phyloP scores from a whole-genome alignment of 2,797 vertebrate species.

The Decapterus maruadsi region DNA sequence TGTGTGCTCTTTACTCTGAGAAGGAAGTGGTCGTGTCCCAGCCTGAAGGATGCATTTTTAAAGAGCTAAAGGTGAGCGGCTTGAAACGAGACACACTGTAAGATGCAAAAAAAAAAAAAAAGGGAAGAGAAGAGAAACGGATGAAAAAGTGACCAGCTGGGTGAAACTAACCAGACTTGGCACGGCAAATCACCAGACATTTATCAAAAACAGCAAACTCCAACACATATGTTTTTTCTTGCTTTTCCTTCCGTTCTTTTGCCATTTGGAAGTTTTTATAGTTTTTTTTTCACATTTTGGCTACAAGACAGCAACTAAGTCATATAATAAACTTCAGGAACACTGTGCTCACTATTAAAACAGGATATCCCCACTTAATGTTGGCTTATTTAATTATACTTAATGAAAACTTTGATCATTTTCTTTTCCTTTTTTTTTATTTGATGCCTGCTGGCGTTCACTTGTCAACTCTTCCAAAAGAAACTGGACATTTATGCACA shows the following conservation, averaged over 20 bases:
- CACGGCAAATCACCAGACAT: conserved; percentile 53
- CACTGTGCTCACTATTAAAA: conserved; percentile 6
- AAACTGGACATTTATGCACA: conserved; percentile 13
- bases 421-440: conserved; percentile 26
- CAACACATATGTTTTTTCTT: conserved; percentile 40
- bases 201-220: conserved; percentile 56
- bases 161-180: conserved; percentile 72
- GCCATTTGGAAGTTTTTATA: conserved; percentile 45
- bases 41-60: conserved; percentile 57
- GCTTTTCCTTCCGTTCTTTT: conserved; percentile 40
- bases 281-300: conserved; percentile 38
- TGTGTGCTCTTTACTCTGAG: conserved; percentile 47
- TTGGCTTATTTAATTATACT: conserved; percentile 27
- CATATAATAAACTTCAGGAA: conserved; percentile 67
- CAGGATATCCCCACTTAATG: conserved; percentile 1
- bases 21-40: conserved; percentile 37
- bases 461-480: conserved; percentile 10
- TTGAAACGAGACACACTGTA: conserved; percentile 36
- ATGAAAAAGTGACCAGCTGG: conserved; percentile 61
- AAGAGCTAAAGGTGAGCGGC: conserved; percentile 29
- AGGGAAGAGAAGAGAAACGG: conserved; percentile 14
- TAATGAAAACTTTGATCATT: conserved; percentile 12
- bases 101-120: conserved; percentile 10
- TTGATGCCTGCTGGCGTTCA: conserved; percentile 9
- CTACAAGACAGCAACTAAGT: conserved; percentile 56